Base-by-base conservation (phyloP, 2,113 vertebrate genomes). In the Pica pica region DNA sequence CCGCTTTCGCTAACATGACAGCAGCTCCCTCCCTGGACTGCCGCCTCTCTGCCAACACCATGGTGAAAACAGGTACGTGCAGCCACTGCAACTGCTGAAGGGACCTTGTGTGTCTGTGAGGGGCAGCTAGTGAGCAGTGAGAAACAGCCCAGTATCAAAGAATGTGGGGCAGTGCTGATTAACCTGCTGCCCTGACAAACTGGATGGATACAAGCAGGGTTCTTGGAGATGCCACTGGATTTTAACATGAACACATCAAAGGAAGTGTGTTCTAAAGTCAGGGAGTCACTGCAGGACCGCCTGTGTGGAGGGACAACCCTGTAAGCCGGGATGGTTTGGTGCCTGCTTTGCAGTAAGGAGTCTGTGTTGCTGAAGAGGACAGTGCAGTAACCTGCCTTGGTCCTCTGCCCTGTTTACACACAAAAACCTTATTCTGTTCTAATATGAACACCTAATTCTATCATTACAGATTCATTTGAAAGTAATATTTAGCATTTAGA, bases 1-100 rank as follows among this genome's bases (percentile, higher is more conserved):
- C 95, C 28, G 81, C 98, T 67, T 79, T 97, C 39, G 98, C 98
- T 35, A 97, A 98, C 44, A 98, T 98, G 90, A 99, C 98, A 33
- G 97, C 98, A 92, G 94, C 96, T 33, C 98, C 98, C 70, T 95
- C 96, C 37, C 97, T 98, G 89, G 98, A 98, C 73, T 99, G 99
- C 97, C 99, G 98, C 64, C 98, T 99, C 94, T 99, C 99, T 64
- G 97, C 98, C 80, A 98, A 98, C 93, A 95, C 99, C 76, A 98
- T 99, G 98, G 96, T 99, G 65, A 99, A 98, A 98, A 99, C 99
- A 98, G 99, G 99, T 99, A 97, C 10, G 97, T 63, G 68, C 28
- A 31, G 49, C 26, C 27, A 1, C 26, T 10, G 49, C 2, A 0
- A 6, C 41, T 24, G 31, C 82, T 46, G 37, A 1, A 22, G n/a